Evolutionary conservation across 2,113 vertebrate genomes (phyloP).

Genomic region (Benitochromis conjunctus): DNA sequence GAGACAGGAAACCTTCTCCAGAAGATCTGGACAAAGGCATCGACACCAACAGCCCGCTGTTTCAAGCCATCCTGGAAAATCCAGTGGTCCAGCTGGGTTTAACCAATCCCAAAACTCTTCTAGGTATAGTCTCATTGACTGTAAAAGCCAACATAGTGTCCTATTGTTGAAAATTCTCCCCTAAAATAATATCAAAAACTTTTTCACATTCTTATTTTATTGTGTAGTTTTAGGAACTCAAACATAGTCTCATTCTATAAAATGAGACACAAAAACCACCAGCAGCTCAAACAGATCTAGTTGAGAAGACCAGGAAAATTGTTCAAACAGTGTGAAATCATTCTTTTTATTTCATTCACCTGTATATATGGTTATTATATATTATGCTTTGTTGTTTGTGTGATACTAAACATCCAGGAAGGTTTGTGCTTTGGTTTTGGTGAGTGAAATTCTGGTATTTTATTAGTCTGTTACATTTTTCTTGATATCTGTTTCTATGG

Average conservation of each 20-base stretch:
- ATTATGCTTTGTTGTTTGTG: not conserved
- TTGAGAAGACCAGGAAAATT: not conserved
- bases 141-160: not conserved
- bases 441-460: not conserved
- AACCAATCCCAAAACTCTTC: constrained; percentile 92
- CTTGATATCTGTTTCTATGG: not conserved
- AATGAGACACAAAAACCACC: not conserved
- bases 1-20: constrained; percentile 92
- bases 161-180: not conserved
- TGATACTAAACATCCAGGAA: not conserved
- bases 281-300: not conserved
- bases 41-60: constrained; percentile 89
- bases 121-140: constrained; percentile 73
- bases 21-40: constrained; percentile 96
- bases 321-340: not conserved
- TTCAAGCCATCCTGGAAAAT: constrained; percentile 97
- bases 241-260: not conserved
- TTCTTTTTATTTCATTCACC: not conserved
- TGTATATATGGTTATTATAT: not conserved
- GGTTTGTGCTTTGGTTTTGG: not conserved
- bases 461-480: not conserved
- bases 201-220: not conserved
- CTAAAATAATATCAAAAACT: not conserved
- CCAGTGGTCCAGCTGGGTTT: constrained; percentile 95
- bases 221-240: not conserved